Evolutionary conservation across 2,797 vertebrate genomes (phyloP).

Genomic region (Helarctos malayanus): DNA sequence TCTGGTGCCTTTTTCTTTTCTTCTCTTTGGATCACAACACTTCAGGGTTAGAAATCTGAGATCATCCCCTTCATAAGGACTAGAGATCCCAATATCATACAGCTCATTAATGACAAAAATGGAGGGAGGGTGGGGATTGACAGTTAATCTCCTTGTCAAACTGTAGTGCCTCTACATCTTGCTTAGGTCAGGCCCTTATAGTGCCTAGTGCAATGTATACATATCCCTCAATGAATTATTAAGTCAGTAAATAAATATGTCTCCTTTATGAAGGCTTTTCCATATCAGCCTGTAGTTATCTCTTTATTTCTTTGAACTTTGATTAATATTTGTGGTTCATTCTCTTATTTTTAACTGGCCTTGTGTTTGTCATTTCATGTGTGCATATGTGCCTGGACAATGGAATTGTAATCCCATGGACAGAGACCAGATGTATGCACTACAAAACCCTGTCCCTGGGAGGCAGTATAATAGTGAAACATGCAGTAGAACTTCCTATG

Average conservation of each 20-base stretch:
- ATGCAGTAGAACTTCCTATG: not conserved
- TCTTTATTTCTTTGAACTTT: not conserved
- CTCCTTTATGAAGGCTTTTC: not conserved
- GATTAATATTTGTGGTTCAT: not conserved
- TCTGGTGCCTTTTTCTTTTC: not conserved
- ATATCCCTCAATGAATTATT: not conserved
- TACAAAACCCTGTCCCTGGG: not conserved
- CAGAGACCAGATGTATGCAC: not conserved
- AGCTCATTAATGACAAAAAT: not conserved
- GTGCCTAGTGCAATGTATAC: not conserved
- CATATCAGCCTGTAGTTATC: not conserved
- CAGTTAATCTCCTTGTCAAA: not conserved
- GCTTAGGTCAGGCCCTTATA: not conserved
- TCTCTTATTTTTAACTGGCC: not conserved
- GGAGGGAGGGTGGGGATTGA: not conserved
- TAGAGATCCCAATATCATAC: not conserved
- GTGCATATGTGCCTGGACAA: not conserved
- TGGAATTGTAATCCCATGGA: not conserved
- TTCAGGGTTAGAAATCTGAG: not conserved
- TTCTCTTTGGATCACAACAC: not conserved
- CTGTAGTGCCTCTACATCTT: not conserved
- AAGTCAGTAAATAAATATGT: not conserved
- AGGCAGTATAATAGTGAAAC: not conserved
- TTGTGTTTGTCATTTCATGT: slow-evolving; percentile 10
- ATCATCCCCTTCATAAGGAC: not conserved